Conservation (phyloP, 2,797 vertebrate species). For the Acrossocheilus wenchowensis region DNA sequence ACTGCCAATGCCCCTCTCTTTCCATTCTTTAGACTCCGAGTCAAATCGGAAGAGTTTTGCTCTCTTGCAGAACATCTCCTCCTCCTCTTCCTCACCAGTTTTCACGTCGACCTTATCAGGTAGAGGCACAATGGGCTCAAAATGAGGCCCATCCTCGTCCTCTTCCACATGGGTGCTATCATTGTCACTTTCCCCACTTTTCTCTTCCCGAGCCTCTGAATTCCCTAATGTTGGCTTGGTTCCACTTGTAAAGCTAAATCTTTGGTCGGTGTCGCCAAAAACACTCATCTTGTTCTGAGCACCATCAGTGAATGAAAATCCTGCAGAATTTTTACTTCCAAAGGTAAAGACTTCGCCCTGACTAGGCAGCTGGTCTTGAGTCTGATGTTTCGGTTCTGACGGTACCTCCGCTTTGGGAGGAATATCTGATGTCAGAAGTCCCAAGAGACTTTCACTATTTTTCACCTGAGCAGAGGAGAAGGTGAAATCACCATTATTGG, state of each 20-base stretch:
- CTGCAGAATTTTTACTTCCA: slow-evolving; percentile 78
- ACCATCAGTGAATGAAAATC: slow-evolving; percentile 79
- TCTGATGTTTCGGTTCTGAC: slow-evolving; percentile 72
- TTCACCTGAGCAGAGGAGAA: slow-evolving; percentile 87
- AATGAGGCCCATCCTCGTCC: slow-evolving; percentile 97
- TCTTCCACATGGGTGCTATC: slow-evolving; percentile 89
- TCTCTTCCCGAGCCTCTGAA: slow-evolving; percentile 71
- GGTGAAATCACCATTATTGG: slow-evolving; percentile 95
- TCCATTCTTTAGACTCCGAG: slow-evolving; percentile 94
- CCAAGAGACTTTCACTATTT: slow-evolving; percentile 88
- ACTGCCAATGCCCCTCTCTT: slow-evolving; percentile 93
- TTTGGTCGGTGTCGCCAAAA: slow-evolving; percentile 81
- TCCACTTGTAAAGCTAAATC: slow-evolving; percentile 80
- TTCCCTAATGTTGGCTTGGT: slow-evolving; percentile 75
- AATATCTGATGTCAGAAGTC: slow-evolving; percentile 91
- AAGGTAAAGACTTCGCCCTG: slow-evolving; percentile 85
- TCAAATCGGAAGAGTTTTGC: slow-evolving; percentile 96
- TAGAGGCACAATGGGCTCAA: slow-evolving; percentile 97
- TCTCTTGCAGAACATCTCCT: slow-evolving; percentile 95
- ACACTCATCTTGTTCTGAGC: slow-evolving; percentile 71
- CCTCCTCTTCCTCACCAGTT: slow-evolving; percentile 98
- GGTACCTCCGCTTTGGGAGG: slow-evolving; percentile 79
- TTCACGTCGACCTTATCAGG: slow-evolving; percentile 98
- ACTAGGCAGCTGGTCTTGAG: slow-evolving; percentile 70
- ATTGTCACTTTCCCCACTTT: slow-evolving; percentile 84